Evolutionary conservation across 2,797 vertebrate species (phyloP).

Genomic region (Eulemur mongoz): DNA sequence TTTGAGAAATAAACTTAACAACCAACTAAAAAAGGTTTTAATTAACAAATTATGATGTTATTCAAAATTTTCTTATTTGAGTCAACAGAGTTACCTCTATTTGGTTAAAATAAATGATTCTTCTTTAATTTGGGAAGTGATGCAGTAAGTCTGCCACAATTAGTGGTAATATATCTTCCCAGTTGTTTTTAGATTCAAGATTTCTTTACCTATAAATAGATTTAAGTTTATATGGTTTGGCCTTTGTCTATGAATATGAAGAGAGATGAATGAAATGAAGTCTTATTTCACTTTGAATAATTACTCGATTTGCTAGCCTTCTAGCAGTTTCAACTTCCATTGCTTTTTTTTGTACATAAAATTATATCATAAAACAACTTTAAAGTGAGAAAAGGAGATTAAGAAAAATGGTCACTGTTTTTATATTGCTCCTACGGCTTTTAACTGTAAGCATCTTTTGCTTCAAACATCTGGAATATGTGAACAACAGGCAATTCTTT

Average conservation of each 20-base stretch:
- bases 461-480: neutral
- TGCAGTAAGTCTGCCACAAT: neutral
- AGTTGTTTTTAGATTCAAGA: neutral
- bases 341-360: neutral
- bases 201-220: neutral
- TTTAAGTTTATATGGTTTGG: neutral
- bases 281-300: conserved; percentile 33
- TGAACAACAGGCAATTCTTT: conserved; percentile 26
- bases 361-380: neutral
- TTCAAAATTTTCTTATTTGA: conserved; percentile 27
- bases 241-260: neutral
- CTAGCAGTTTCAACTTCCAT: conserved; percentile 4
- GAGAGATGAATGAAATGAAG: conserved; percentile 4
- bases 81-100: neutral
- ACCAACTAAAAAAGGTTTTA: conserved; percentile 13
- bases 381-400: conserved; percentile 33
- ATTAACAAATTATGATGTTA: conserved; percentile 20
- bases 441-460: conserved; percentile 7
- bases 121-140: neutral
- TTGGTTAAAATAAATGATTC: conserved; percentile 17
- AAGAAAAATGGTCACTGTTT: neutral
- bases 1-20: conserved; percentile 14
- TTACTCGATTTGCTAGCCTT: conserved; percentile 1
- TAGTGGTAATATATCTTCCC: neutral
- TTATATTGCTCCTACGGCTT: neutral